These are phyloP conservation scores for Heterotis niloticus DNA, from an alignment of 2,113 vertebrate species.

Conservation along the genomic window DNA sequence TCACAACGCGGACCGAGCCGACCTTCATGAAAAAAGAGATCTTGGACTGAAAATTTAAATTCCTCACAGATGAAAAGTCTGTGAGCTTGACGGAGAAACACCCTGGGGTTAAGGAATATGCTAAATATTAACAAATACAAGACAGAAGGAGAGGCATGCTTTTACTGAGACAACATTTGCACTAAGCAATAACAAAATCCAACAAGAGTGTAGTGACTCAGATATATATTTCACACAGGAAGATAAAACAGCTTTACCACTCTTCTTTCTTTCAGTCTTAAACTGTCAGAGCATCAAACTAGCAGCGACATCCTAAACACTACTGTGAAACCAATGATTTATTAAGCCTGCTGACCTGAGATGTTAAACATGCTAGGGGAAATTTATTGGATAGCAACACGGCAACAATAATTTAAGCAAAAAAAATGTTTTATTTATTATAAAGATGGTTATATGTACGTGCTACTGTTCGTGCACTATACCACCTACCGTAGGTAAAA, in stretches of 20 bases:
- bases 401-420: not conserved
- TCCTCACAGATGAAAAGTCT: constrained; percentile 40
- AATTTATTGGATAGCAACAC: constrained; percentile 7
- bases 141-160: constrained; percentile 21
- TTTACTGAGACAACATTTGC: constrained; percentile 35
- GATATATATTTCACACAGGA: constrained; percentile 46
- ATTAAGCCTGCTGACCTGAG: constrained; percentile 39
- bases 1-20: constrained; percentile 19
- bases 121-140: constrained; percentile 35
- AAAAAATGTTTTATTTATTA: not conserved
- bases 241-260: constrained; percentile 45
- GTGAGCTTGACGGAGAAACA: constrained; percentile 31
- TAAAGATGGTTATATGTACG: not conserved
- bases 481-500: not conserved
- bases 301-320: constrained; percentile 40
- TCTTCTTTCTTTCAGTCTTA: constrained; percentile 34
- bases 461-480: not conserved
- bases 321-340: constrained; percentile 50
- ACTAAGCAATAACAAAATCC: constrained; percentile 42
- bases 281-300: constrained; percentile 51
- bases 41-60: constrained; percentile 32
- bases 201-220: constrained; percentile 46
- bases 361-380: constrained; percentile 26
- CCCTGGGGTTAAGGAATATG: constrained; percentile 42
- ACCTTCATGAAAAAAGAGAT: constrained; percentile 7